Evolutionary conservation across 2,888 invertebrate species (phyloP).

Genomic region (Chrysodeixis includens): DNA sequence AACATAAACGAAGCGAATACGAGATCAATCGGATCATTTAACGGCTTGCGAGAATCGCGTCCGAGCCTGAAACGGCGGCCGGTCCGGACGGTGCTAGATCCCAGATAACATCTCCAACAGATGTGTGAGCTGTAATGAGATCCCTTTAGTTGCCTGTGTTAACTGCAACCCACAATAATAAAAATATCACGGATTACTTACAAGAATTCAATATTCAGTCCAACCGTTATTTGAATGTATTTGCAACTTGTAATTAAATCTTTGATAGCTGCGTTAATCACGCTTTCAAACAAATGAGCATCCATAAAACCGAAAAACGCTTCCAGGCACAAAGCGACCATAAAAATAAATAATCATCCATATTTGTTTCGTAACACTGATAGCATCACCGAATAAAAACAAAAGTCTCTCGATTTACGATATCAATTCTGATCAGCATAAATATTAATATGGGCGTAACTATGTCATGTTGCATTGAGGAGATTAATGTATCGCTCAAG

Average conservation of each 20-base stretch:
- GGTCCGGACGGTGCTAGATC: slow-evolving; percentile 66
- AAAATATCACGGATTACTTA: slow-evolving; percentile 23
- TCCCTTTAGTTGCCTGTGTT: slow-evolving; percentile 30
- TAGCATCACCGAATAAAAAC: slow-evolving; percentile 53
- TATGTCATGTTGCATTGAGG: slow-evolving; percentile 76
- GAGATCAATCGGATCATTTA: slow-evolving; percentile 77
- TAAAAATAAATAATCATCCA: slow-evolving; percentile 39
- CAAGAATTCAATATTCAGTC: background rate
- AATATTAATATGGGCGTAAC: slow-evolving; percentile 81
- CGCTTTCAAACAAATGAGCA: slow-evolving; percentile 17
- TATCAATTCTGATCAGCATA: slow-evolving; percentile 79
- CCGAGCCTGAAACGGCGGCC: slow-evolving; percentile 68
- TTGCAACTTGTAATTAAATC: slow-evolving; percentile 11
- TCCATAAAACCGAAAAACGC: slow-evolving; percentile 22
- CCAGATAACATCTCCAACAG: slow-evolving; percentile 65
- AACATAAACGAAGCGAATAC: slow-evolving; percentile 70
- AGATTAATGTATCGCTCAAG: slow-evolving; percentile 66
- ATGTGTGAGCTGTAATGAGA: slow-evolving; percentile 54
- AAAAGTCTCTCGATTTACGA: slow-evolving; percentile 58
- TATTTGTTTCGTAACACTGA: slow-evolving; percentile 48
- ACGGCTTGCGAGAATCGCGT: slow-evolving; percentile 71
- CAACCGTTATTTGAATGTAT: background rate
- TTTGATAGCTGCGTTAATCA: slow-evolving; percentile 26
- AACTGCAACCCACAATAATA: slow-evolving; percentile 11
- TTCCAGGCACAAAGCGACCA: slow-evolving; percentile 43